Conservation (phyloP, 1,140 invertebrate species). For the Phocides pigmalion region DNA sequence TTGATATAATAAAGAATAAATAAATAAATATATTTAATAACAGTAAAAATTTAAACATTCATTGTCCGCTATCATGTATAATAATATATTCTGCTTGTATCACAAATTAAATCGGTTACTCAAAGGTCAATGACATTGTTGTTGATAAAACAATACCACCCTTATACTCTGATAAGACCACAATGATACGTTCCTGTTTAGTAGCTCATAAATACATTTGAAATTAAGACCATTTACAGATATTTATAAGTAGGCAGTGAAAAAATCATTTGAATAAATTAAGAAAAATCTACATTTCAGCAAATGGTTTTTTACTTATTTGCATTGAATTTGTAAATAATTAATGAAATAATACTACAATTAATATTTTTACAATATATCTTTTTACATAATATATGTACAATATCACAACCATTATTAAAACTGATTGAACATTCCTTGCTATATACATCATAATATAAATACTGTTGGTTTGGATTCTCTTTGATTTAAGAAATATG, state of each 20-base stretch:
- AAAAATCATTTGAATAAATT: too few species aligned
- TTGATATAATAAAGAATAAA: background rate
- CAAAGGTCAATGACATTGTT: background rate
- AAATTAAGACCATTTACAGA: too few species aligned
- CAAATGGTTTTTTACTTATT: too few species aligned
- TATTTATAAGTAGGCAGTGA: too few species aligned
- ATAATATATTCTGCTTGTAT: background rate
- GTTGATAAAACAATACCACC: background rate
- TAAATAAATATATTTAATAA: background rate
- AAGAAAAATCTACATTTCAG: too few species aligned
- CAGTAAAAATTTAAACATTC: background rate
- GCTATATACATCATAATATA: background rate
- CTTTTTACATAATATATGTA: background rate
- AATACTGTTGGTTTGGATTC: constrained; percentile 3
- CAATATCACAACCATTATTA: background rate
- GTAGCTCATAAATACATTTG: too few species aligned
- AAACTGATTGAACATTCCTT: background rate
- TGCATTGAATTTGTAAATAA: background rate
- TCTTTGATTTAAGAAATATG: background rate
- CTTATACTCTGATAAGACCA: too few species aligned
- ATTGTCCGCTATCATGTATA: background rate
- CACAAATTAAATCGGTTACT: background rate
- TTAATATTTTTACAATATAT: background rate
- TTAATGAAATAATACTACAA: background rate
- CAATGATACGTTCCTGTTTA: too few species aligned